Base-by-base conservation (phyloP, 2,113 vertebrate species). In the Mirounga angustirostris region DNA sequence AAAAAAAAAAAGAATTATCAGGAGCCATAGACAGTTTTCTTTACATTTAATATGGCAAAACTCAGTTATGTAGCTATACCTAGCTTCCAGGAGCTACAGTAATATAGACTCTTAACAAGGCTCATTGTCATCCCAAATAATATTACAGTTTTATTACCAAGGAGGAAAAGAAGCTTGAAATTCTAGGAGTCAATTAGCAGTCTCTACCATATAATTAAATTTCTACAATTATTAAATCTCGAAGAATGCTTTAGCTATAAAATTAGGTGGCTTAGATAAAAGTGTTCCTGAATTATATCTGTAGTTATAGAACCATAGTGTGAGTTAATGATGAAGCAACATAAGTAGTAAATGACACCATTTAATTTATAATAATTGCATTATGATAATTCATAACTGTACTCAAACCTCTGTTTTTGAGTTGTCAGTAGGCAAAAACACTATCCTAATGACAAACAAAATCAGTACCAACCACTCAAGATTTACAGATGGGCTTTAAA, bases 401-500 rank as follows among this genome's bases (percentile, higher is more conserved):
- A 82, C 28, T 67, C 18, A 83, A 86, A 69, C 7, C 8, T 83
- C 21, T 95, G 15, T 61, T 92, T 92, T 92, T 92, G 89, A 87
- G n/a, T 73, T 95, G 76, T 90, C 81, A 96, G 5, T 89, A 94
- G 36, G 50, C n/a, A 84, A 94, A 97, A 96, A 50, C 16, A 69
- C 19, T 87, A 61, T 89, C 24, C 36, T 86, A 82, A 97, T 91
- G 52, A 19, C 56, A 93, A 89, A 63, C 40, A 59, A 90, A 97
- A 93, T 97, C 84, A 94, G 92, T 95, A 92, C 30, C 30, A 58
- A 33, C 10, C 40, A 67, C 59, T 79, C 19, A 87, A 90, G 61
- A 97, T 97, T 96, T 97, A 96, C 69, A 79, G 84, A 92, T 91
- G 33, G 22, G 15, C 4, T 71, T 14, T 43, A 89, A 92, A 92